These are phyloP conservation scores for Mandrillus leucophaeus DNA, from an alignment of 2,113 vertebrate species.

Conservation along the genomic window DNA sequence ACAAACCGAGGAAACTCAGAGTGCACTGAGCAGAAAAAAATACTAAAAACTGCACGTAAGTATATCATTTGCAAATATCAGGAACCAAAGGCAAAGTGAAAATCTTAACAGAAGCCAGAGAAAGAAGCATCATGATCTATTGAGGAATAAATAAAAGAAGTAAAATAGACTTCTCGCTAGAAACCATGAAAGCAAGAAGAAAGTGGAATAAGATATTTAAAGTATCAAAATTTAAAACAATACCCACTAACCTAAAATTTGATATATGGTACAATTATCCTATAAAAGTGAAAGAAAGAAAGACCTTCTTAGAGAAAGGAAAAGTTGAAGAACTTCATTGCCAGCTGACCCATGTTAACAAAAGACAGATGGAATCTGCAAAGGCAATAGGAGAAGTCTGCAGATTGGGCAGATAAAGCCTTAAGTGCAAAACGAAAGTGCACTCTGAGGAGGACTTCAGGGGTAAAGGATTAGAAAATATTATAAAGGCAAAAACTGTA, in stretches of 20 bases:
- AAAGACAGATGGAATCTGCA: neutral
- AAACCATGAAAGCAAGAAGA: neutral
- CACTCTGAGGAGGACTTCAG: neutral
- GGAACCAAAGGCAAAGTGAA: neutral
- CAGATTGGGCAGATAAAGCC: neutral
- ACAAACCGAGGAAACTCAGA: neutral
- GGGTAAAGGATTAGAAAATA: neutral
- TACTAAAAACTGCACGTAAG: fast-evolving
- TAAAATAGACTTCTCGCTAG: neutral
- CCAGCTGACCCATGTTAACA: neutral
- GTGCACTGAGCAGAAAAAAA: neutral
- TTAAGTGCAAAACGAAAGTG: neutral
- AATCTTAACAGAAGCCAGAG: neutral
- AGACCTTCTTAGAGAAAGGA: neutral
- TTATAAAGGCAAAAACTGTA: neutral
- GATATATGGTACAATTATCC: neutral
- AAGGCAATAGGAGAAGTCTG: neutral
- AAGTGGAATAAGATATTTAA: neutral
- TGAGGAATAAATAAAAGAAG: neutral
- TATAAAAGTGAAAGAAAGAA: neutral
- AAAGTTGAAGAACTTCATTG: neutral
- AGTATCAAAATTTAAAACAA: neutral
- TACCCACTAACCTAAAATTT: neutral
- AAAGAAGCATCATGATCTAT: neutral
- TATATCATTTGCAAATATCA: neutral